These are phyloP conservation scores for Dicranocentrus wangi DNA, from an alignment of 2,888 invertebrate species.

Conservation along the genomic window DNA sequence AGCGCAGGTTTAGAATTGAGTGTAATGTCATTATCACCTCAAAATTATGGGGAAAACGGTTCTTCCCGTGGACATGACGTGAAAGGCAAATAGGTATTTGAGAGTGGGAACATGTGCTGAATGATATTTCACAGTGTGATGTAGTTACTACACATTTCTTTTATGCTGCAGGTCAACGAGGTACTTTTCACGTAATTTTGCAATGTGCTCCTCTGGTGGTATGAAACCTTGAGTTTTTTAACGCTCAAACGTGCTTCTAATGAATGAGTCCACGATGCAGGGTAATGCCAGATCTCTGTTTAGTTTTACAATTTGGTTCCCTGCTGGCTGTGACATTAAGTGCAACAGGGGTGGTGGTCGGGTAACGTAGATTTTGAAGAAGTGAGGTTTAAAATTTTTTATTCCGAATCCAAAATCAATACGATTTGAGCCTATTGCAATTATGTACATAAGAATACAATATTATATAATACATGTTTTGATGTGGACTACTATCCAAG, in stretches of 20 bases:
- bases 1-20: neutral
- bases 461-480: too few relatives aligned
- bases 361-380: constrained; percentile 28
- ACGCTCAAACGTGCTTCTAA: too few relatives aligned
- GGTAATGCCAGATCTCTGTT: too few relatives aligned
- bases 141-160: constrained; percentile 10
- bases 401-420: constrained; percentile 26
- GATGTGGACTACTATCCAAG: too few relatives aligned
- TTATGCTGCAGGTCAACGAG: neutral
- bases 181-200: constrained; percentile 28
- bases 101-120: constrained; percentile 13
- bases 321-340: constrained; percentile 45
- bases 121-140: constrained; percentile 15
- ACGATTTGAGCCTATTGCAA: neutral
- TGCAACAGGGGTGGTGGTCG: constrained; percentile 54
- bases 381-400: constrained; percentile 29
- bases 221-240: neutral
- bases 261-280: too few relatives aligned
- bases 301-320: constrained; percentile 7
- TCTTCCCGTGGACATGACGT: constrained; percentile 13
- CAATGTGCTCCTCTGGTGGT: constrained; percentile 42
- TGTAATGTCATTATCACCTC: neutral
- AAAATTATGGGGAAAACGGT: constrained; percentile 34
- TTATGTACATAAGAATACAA: too few relatives aligned
- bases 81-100: constrained; percentile 6